Base-by-base conservation (phyloP, 2,888 invertebrate species). In the Acanthosepion lycidas region DNA sequence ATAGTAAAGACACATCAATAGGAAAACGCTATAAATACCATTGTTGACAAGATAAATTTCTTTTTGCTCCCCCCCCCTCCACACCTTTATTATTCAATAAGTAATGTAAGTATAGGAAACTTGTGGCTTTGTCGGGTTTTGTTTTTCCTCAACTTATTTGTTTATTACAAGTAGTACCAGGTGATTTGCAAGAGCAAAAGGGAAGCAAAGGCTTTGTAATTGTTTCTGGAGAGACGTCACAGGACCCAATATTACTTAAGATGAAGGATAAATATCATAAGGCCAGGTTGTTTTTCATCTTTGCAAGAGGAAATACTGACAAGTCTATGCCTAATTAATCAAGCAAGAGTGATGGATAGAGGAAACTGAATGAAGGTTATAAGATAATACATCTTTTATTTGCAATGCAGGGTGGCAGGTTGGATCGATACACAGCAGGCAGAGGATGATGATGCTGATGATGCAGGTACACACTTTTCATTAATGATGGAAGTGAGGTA, bases 271-370 rank as follows among this genome's bases (percentile, higher is more conserved):
- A 78, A 78, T 78, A 78, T 78, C 33, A 33, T 78, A 78, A 78
- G 78, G 78, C 78, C 78, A 78, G 78, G 78, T 78, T 78, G 78
- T 78, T 78, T 78, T 78, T 78, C 78, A 78, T 78, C 78, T n/a
- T 78, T 78, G 78, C n/a, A 33, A 78, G 78, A 33, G 78, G 78
- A 78, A 78, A 78, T 78, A 78, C 78, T 78, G 78, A 78, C 78
- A 78, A 78, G 78, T 78, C 78, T 78, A n/a, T 78, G n/a, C n/a
- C 78, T 78, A 78, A 78, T 78, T 78, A 78, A 78, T 78, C 78
- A 78, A 33, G 78, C n/a, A 33, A n/a, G 78, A 78, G n/a, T 33
- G 78, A 78, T 78, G 78, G 78, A 78, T 78, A 33, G 33, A 78
- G 78, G 78, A 78, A 78, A 78, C 78, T 78, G 78, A 78, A 78